A percentile compares a stretch with the other conserved stretches of the same genome.
These are phyloP conservation scores for Pachydiplax longipennis DNA, from an alignment of 2,888 invertebrate species.

Conservation along the genomic window DNA sequence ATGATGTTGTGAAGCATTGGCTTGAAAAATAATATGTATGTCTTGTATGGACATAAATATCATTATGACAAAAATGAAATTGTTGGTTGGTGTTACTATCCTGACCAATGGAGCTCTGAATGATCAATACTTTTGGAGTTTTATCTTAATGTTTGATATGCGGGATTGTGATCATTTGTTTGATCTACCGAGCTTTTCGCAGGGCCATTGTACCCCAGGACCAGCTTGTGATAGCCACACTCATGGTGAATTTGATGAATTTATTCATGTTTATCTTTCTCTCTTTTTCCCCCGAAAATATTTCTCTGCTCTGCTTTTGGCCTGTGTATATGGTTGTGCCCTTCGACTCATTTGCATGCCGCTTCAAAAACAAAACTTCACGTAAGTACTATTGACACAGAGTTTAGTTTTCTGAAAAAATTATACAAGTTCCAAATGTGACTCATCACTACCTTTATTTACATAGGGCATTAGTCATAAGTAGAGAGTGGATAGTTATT, in stretches of 20 bases:
- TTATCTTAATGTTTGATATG: conserved; percentile 41
- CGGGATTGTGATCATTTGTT: conserved; percentile 40
- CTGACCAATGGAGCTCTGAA: conserved; percentile 42
- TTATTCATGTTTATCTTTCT: conserved; percentile 62
- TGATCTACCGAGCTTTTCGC: conserved; percentile 43
- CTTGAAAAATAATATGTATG: conserved; percentile 19
- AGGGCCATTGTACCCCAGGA: conserved; percentile 44
- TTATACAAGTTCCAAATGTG: conserved; percentile 44
- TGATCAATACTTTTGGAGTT: conserved; percentile 39
- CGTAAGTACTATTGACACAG: conserved; percentile 70
- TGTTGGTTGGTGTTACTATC: conserved; percentile 34
- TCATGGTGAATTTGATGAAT: conserved; percentile 47
- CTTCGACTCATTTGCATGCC: conserved; percentile 78
- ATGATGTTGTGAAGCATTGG: conserved; percentile 28
- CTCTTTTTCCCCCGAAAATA: conserved; percentile 73
- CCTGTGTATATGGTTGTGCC: conserved; percentile 78
- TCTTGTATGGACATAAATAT: conserved; percentile 24
- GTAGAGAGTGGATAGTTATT: conserved; percentile 39
- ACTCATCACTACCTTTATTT: conserved; percentile 37
- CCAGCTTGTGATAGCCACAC: conserved; percentile 45
- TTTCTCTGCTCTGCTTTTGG: conserved; percentile 83
- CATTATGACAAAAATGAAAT: conserved; percentile 27
- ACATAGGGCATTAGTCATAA: conserved; percentile 38
- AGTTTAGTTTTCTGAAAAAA: conserved; percentile 41
- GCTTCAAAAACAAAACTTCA: conserved; percentile 76